Evolutionary conservation across 2,888 invertebrate genomes (phyloP).

Genomic region (Acanthoscelides obtectus): DNA sequence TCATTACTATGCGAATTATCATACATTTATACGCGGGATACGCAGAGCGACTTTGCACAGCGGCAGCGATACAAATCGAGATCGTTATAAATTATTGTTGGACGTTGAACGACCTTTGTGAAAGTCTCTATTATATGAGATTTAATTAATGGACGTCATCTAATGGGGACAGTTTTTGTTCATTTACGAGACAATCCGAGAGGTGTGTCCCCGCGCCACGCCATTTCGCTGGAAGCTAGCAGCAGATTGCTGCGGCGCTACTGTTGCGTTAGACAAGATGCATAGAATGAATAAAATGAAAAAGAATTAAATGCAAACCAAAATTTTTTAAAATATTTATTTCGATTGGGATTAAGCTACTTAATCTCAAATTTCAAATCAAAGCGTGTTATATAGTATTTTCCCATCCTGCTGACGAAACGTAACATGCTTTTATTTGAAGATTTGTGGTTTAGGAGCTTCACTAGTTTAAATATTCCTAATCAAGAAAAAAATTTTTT

Average conservation of each 20-base stretch:
- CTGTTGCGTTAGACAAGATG: background rate
- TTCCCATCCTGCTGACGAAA: no score
- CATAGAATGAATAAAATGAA: no score
- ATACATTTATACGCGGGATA: background rate
- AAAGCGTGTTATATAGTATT: no score
- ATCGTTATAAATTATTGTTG: background rate
- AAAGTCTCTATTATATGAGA: slow-evolving; percentile 29
- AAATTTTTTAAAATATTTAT: no score
- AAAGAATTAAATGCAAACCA: no score
- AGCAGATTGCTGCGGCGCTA: background rate
- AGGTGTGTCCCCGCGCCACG: background rate
- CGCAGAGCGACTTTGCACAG: background rate
- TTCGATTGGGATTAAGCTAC: no score
- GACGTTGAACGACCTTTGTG: slow-evolving; percentile 24
- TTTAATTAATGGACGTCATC: slow-evolving; percentile 33
- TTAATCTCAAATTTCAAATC: no score
- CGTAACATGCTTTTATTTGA: no score
- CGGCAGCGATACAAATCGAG: background rate
- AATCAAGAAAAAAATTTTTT: no score
- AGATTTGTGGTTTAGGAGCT: no score
- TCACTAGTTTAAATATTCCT: no score
- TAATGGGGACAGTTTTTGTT: slow-evolving; percentile 38
- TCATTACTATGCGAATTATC: background rate
- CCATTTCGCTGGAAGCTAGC: background rate
- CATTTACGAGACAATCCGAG: slow-evolving; percentile 23